phyloP scores from a whole-genome alignment of 2,888 invertebrate species.

The Perizoma affinitatum region DNA sequence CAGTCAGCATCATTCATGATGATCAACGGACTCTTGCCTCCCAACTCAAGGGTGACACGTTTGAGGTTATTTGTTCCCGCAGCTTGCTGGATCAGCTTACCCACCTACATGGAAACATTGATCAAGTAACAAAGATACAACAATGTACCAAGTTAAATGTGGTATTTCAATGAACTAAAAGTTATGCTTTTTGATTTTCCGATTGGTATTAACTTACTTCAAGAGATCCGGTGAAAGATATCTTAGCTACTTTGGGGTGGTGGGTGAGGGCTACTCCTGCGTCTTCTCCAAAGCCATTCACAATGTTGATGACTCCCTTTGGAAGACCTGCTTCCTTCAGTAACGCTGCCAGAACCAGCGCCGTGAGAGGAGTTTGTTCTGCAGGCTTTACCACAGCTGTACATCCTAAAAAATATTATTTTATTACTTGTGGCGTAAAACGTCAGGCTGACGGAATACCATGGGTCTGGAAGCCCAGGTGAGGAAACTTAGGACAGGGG shows the following conservation, averaged over 20 bases:
- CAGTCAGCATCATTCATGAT: constrained; percentile 91
- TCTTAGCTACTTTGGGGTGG: constrained; percentile 90
- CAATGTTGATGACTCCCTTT: constrained; percentile 93
- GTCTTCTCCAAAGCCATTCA: constrained; percentile 91
- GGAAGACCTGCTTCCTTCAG: constrained; percentile 94
- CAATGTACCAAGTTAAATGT: too few species aligned
- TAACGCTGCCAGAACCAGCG: constrained; percentile 92
- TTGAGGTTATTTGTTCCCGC: constrained; percentile 92
- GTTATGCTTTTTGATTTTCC: too few species aligned
- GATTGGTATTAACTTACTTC: constrained; percentile 68
- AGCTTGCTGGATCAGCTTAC: constrained; percentile 85
- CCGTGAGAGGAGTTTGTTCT: constrained; percentile 96
- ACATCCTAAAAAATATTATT: constrained; percentile 85
- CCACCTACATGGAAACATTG: constrained; percentile 65
- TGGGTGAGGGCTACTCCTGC: constrained; percentile 90
- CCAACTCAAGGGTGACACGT: constrained; percentile 91
- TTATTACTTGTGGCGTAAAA: too few species aligned
- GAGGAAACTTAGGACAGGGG: too few species aligned
- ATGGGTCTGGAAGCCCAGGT: too few species aligned
- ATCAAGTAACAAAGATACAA: too few species aligned
- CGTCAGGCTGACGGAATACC: too few species aligned
- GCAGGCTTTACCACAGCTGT: constrained; percentile 95
- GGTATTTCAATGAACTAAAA: too few species aligned
- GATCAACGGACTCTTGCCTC: constrained; percentile 94
- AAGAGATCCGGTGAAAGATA: constrained; percentile 88